These are phyloP conservation scores for Dryobates pubescens DNA, from an alignment of 2,797 vertebrate species.

Conservation along the genomic window DNA sequence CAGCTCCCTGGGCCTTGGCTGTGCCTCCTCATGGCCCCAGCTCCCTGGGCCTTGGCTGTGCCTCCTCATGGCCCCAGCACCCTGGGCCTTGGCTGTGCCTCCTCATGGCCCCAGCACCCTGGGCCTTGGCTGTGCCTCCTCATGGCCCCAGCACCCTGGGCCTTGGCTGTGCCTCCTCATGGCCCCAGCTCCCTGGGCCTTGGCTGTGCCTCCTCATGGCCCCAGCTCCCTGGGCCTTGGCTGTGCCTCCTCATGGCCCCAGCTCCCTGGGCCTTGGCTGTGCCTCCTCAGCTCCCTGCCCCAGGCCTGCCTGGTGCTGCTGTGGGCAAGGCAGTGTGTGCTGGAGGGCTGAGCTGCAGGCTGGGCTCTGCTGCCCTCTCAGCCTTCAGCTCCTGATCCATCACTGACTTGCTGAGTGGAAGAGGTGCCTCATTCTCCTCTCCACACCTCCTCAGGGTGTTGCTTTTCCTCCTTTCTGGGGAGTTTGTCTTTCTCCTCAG, in stretches of 20 bases:
- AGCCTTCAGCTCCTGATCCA: background rate
- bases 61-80: no score
- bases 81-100: background rate
- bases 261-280: background rate
- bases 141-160: background rate
- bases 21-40: no score
- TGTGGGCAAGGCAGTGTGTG: rapidly evolving
- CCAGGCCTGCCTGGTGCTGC: background rate
- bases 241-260: background rate
- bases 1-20: no score
- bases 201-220: background rate
- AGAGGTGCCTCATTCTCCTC: background rate
- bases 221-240: background rate
- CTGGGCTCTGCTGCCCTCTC: background rate
- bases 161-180: background rate
- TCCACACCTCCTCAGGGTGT: background rate
- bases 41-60: background rate
- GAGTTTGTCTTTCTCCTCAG: background rate
- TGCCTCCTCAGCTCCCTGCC: background rate
- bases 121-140: background rate
- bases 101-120: no score
- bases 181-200: background rate
- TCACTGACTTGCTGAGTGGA: background rate
- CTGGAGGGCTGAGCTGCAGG: background rate
- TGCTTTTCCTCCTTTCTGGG: background rate